phyloP scores from a whole-genome alignment of 2,888 invertebrate species.

The Tenodera sinensis region DNA sequence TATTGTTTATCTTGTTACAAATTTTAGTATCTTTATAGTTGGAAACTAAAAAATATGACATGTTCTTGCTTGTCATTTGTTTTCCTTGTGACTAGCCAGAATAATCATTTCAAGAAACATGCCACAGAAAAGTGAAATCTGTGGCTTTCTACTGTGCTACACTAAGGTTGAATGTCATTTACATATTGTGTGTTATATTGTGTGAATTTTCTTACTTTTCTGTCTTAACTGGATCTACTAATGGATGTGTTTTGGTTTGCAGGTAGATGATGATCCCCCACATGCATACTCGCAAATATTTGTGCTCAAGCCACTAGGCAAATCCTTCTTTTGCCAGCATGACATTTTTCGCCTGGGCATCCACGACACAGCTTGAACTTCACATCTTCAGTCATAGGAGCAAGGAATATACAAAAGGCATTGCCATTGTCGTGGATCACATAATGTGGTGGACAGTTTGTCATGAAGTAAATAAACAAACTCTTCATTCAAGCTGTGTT shows the following conservation, averaged over 20 bases:
- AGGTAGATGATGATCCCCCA: constrained; percentile 96
- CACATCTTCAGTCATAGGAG: neutral
- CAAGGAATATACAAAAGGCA: constrained; percentile 14
- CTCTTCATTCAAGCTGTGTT: neutral
- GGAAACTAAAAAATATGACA: no score
- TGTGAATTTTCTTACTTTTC: neutral
- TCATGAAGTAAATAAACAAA: neutral
- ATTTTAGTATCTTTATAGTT: no score
- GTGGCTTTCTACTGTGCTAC: no score
- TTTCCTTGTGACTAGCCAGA: no score
- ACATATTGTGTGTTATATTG: neutral
- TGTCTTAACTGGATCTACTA: constrained; percentile 5
- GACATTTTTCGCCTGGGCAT: constrained; percentile 94
- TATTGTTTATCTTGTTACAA: no score
- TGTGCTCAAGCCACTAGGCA: constrained; percentile 80
- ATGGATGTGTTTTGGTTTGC: constrained; percentile 36
- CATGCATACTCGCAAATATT: constrained; percentile 93
- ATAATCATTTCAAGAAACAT: no score
- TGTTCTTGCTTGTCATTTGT: no score
- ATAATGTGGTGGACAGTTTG: neutral
- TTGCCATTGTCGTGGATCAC: constrained; percentile 3
- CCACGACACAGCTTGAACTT: constrained; percentile 68
- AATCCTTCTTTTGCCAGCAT: constrained; percentile 88
- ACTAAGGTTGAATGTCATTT: neutral
- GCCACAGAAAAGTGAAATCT: no score